Evolutionary conservation across 2,797 vertebrate species (phyloP).

Genomic region (Macropodus opercularis): DNA sequence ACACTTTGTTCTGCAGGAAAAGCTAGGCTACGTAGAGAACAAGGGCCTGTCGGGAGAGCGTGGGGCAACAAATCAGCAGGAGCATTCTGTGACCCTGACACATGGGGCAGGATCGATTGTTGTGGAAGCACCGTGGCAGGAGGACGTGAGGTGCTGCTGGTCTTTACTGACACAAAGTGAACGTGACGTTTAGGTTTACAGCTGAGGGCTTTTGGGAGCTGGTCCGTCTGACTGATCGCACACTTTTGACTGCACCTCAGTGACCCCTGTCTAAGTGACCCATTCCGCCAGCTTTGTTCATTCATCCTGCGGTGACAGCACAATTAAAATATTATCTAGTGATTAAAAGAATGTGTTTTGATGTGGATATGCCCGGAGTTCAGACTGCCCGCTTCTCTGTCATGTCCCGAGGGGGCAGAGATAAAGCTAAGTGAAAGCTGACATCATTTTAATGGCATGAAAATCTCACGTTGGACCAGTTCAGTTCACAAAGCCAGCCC

Average conservation of each 20-base stretch:
- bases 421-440: constrained; percentile 19
- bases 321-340: constrained; percentile 2
- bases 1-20: too few species aligned
- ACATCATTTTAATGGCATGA: constrained; percentile 9
- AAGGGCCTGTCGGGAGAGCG: too few species aligned
- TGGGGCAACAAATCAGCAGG: not conserved
- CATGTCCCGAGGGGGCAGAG: not conserved
- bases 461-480: not conserved
- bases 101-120: not conserved
- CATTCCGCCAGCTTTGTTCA: not conserved
- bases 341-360: constrained; percentile 12
- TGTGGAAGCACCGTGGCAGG: not conserved
- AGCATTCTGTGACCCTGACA: not conserved
- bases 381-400: constrained; percentile 3
- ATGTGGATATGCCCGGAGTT: constrained; percentile 2
- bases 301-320: not conserved
- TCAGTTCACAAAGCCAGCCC: constrained; percentile 16
- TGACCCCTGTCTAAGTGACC: constrained; percentile 6
- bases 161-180: too few species aligned
- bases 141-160: too few species aligned
- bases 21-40: too few species aligned
- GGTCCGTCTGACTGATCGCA: not conserved
- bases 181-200: too few species aligned
- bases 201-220: too few species aligned
- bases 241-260: not conserved